Conservation (phyloP, 2,797 vertebrate genomes). For the Lindbergichthys nudifrons region DNA sequence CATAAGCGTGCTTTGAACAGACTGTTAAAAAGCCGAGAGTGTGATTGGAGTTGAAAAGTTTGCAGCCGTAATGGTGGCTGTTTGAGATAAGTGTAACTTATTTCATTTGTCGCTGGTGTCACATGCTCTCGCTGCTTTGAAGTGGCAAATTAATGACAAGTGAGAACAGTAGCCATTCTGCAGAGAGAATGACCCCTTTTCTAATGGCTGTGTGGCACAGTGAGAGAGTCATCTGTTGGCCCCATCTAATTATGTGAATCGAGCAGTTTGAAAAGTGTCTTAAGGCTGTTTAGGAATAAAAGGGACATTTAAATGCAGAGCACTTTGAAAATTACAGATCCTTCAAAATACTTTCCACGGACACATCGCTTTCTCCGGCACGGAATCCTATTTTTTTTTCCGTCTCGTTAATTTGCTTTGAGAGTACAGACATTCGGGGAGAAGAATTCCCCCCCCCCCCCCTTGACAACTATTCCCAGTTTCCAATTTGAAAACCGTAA, state of each 20-base stretch:
- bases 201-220: constrained; percentile 88
- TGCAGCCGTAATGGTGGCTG: constrained; percentile 92
- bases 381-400: constrained; percentile 43
- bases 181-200: constrained; percentile 95
- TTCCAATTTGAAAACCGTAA: constrained; percentile 85
- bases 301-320: constrained; percentile 96
- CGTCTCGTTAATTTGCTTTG: constrained; percentile 89
- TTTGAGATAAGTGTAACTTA: constrained; percentile 94
- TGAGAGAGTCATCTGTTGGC: constrained; percentile 89
- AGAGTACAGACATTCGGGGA: constrained; percentile 85
- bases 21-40: constrained; percentile 59
- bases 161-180: constrained; percentile 95
- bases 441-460: constrained; percentile 14
- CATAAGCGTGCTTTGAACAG: constrained; percentile 58
- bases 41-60: constrained; percentile 84
- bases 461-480: constrained; percentile 41
- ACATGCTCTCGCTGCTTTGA: constrained; percentile 93
- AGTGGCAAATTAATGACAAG: constrained; percentile 98
- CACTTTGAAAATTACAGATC: constrained; percentile 97
- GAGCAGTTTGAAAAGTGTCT: constrained; percentile 94
- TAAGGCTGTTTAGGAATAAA: constrained; percentile 99
- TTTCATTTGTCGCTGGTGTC: constrained; percentile 91
- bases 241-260: constrained; percentile 98
- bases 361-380: constrained; percentile 73
- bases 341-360: constrained; percentile 94